Conservation (phyloP, 1,140 invertebrate species). For the Drosophila ercepeae region DNA sequence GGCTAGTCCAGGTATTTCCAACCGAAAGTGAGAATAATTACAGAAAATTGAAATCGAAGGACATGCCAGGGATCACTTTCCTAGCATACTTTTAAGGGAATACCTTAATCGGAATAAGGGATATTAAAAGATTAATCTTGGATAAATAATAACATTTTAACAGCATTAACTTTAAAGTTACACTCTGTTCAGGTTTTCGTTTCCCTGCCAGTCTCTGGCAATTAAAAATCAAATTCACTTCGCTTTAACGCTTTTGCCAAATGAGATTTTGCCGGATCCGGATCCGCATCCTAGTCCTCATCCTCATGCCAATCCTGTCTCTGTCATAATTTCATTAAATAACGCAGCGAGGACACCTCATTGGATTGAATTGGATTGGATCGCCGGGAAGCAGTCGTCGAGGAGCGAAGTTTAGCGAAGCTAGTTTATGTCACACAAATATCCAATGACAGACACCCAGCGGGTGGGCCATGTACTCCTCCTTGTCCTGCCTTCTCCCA, state of each 20-base stretch:
- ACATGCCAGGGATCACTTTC: background rate
- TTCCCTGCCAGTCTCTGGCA: constrained; percentile 52
- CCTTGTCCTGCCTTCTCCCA: background rate
- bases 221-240: constrained; percentile 76
- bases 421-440: constrained; percentile 80
- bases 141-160: background rate
- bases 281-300: background rate
- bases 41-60: constrained; percentile 12
- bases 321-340: constrained; percentile 77
- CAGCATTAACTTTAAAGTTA: background rate
- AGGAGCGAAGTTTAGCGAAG: constrained; percentile 21
- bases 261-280: constrained; percentile 56
- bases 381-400: background rate
- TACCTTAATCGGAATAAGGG: too few relatives aligned
- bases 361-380: constrained; percentile 27
- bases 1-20: constrained; percentile 18
- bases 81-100: background rate
- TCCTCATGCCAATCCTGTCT: background rate
- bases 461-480: constrained; percentile 2
- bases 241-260: constrained; percentile 63
- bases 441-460: constrained; percentile 65
- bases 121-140: too few relatives aligned
- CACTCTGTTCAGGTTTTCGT: constrained; percentile 1
- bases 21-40: constrained; percentile 40
- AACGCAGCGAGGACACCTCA: constrained; percentile 48